A percentile compares a stretch with the other conserved stretches of the same genome.
Conservation (phyloP, 2,797 vertebrate genomes). For the Coluber constrictor region DNA sequence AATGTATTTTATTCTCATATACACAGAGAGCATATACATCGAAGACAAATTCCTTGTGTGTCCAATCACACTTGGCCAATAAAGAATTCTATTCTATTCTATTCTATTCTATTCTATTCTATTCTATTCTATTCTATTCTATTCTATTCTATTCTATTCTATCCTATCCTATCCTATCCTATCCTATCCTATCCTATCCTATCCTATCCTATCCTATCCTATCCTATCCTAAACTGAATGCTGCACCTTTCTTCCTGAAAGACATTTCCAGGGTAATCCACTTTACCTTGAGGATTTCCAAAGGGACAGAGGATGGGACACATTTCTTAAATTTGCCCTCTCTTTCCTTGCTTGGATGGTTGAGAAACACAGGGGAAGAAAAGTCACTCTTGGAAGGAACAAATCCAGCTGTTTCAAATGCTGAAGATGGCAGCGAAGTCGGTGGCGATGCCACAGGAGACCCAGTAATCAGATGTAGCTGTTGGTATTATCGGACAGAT, state of each 20-base stretch:
- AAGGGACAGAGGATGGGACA: not conserved
- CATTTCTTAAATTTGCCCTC: not conserved
- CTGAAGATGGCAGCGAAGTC: not conserved
- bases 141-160: too few species aligned
- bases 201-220: too few species aligned
- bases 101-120: too few species aligned
- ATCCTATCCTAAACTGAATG: not conserved
- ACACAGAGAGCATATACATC: too few species aligned
- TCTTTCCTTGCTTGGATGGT: not conserved
- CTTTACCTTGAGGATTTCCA: not conserved
- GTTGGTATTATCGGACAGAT: constrained; percentile 65
- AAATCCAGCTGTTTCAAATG: not conserved
- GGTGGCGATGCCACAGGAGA: constrained; percentile 57
- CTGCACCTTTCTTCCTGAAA: constrained; percentile 46
- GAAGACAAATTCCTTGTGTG: too few species aligned
- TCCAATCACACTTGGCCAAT: too few species aligned
- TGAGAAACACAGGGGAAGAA: not conserved
- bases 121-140: too few species aligned
- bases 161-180: too few species aligned
- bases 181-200: too few species aligned
- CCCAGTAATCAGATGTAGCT: constrained; percentile 80
- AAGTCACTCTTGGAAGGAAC: not conserved
- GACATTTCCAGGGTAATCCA: constrained; percentile 35
- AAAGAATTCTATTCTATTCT: too few species aligned
- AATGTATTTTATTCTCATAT: too few species aligned